Evolutionary conservation across 2,888 invertebrate species (phyloP).

Genomic region (Augiades crinisus): DNA sequence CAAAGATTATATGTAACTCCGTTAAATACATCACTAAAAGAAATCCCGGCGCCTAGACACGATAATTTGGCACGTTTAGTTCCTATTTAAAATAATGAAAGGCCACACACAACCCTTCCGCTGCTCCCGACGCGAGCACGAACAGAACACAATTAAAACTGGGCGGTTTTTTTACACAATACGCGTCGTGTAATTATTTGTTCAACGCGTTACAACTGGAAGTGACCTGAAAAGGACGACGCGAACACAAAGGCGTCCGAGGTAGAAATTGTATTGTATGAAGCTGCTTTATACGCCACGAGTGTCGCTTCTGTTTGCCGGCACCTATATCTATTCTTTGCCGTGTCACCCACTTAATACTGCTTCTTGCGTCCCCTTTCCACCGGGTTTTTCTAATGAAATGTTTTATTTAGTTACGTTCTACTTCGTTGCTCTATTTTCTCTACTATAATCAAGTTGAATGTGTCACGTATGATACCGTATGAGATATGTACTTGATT

Average conservation of each 20-base stretch:
- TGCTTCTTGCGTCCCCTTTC: constrained; percentile 37
- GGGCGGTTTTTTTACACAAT: constrained; percentile 47
- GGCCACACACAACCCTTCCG: neutral
- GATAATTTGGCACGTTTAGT: no score
- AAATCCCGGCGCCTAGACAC: no score
- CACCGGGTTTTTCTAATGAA: constrained; percentile 37
- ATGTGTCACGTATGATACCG: constrained; percentile 10
- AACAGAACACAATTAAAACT: constrained; percentile 33
- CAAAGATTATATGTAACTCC: no score
- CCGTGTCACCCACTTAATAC: constrained; percentile 54
- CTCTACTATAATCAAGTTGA: constrained; percentile 13
- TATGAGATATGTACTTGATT: constrained; percentile 6
- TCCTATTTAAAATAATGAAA: constrained; percentile 1
- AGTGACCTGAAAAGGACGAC: constrained; percentile 75
- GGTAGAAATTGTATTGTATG: constrained; percentile 69
- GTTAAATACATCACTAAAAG: neutral
- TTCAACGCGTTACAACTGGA: constrained; percentile 64
- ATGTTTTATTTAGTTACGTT: constrained; percentile 34
- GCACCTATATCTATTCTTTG: constrained; percentile 55
- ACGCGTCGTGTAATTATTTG: constrained; percentile 57
- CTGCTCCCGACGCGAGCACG: neutral
- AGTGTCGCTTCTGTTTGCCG: constrained; percentile 52
- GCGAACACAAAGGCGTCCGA: constrained; percentile 61
- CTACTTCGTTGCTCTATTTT: constrained; percentile 2
- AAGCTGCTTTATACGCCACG: constrained; percentile 57